These are phyloP conservation scores for Microcaecilia unicolor DNA, from an alignment of 2,797 vertebrate genomes.

Conservation along the genomic window DNA sequence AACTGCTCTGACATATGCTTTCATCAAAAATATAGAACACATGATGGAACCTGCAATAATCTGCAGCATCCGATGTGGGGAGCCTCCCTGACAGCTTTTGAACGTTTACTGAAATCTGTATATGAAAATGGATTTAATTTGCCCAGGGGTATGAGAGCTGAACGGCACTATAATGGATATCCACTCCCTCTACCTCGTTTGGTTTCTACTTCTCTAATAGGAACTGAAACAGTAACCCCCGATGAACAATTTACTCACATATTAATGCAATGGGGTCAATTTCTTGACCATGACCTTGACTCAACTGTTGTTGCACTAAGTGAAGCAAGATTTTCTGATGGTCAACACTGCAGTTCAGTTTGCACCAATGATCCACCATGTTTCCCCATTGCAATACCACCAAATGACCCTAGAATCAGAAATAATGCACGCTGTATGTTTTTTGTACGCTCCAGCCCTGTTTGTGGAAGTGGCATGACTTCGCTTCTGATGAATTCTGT, in stretches of 20 bases:
- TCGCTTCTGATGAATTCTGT: slow-evolving; percentile 97
- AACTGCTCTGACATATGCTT: slow-evolving; percentile 97
- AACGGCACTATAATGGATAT: slow-evolving; percentile 67
- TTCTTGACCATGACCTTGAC: slow-evolving; percentile 93
- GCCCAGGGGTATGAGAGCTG: slow-evolving; percentile 68
- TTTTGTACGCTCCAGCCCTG: slow-evolving; percentile 90
- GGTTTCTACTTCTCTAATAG: slow-evolving; percentile 84
- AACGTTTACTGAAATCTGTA: slow-evolving; percentile 83
- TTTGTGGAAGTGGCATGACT: slow-evolving; percentile 95
- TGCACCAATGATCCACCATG: slow-evolving; percentile 92
- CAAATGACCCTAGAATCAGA: slow-evolving; percentile 76
- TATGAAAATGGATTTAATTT: slow-evolving; percentile 96
- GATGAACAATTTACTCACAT: slow-evolving; percentile 91
- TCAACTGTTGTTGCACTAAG: slow-evolving; percentile 87
- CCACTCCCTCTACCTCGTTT: slow-evolving; percentile 78
- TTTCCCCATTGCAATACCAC: slow-evolving; percentile 86
- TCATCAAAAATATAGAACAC: slow-evolving; percentile 92
- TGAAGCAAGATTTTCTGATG: slow-evolving; percentile 91
- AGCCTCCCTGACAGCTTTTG: slow-evolving; percentile 87
- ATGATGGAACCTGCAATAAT: slow-evolving; percentile 95
- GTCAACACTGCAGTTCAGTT: slow-evolving; percentile 78
- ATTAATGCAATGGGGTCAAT: slow-evolving; percentile 98
- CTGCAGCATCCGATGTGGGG: slow-evolving; percentile 97
- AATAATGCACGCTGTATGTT: slow-evolving; percentile 90
- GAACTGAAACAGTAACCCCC: slow-evolving; percentile 81